Conservation (phyloP, 1,140 invertebrate genomes). For the Orchestia grillus region DNA sequence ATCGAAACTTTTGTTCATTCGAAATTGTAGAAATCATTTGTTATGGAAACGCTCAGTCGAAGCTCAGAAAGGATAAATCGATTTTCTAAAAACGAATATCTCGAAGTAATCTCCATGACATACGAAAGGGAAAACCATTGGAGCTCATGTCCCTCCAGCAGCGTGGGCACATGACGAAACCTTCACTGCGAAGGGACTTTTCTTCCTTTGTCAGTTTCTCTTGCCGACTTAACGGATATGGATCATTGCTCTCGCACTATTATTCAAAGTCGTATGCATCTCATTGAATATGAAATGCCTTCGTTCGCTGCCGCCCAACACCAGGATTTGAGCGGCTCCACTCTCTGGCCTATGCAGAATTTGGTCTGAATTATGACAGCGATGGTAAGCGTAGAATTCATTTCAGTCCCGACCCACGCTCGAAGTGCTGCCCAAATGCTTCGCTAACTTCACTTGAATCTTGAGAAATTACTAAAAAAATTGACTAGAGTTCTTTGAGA, state of each 20-base stretch:
- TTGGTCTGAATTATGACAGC: background rate
- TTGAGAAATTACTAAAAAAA: background rate
- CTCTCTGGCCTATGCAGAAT: background rate
- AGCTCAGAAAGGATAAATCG: too few relatives aligned
- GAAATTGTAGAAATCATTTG: too few relatives aligned
- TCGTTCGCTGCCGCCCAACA: background rate
- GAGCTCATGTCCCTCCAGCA: background rate
- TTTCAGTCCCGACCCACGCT: background rate
- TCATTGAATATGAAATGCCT: constrained; percentile 34
- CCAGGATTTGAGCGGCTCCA: background rate
- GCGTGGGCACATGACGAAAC: background rate
- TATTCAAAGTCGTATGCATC: constrained; percentile 40
- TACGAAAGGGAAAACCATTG: background rate
- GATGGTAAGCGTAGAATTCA: background rate
- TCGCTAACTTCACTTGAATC: background rate
- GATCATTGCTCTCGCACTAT: constrained; percentile 8
- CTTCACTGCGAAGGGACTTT: background rate
- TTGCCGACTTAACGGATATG: background rate
- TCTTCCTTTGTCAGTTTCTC: background rate
- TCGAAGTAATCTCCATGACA: background rate
- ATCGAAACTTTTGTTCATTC: too few relatives aligned
- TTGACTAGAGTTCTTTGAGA: background rate
- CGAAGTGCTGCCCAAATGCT: background rate
- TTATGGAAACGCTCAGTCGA: too few relatives aligned
- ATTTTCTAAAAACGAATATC: background rate